Evolutionary conservation across 1,140 invertebrate species (phyloP), one percentile per base, ranked within the genome.

Genomic region (Uloborus diversus): DNA sequence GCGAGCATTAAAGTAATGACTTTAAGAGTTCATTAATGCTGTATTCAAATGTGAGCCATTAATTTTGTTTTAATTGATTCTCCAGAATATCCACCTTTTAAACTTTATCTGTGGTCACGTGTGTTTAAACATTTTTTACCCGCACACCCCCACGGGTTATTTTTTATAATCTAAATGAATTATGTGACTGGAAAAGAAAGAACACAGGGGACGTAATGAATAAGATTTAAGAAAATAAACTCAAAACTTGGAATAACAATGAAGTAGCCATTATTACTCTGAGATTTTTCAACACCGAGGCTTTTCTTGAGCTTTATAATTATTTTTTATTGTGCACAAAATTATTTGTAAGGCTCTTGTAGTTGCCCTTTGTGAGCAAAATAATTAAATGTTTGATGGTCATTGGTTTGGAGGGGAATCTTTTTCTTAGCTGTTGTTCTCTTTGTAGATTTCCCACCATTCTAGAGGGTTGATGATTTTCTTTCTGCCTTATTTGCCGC

Each of bases 341-440:
- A 47, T 70, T 70, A 70, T 61, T 73, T 47, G 61, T 23, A 13
- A 56, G 42, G 57, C 33, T 25, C 32, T 42, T n/a, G 59, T 35
- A 23, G 5, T 1, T 11, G 30, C 28, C 27, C 56, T 73, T 61
- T 59, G 32, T 61, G 13, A 23, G 13, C 14, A 35, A 61, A 73
- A 73, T 73, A 73, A 73, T 73, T 73, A 73, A 73, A 73, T n/a
- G 53, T 73, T 61, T 73, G 69, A 73, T 73, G 69, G 56, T 73
- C 56, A 61, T 73, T n/a, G n/a, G n/a, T n/a, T n/a, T n/a, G n/a
- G n/a, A n/a, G n/a, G n/a, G n/a, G n/a, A n/a, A n/a, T n/a, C n/a
- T n/a, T n/a, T n/a, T 73, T 73, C 28, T 59, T 35, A 9, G 33
- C 33, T 53, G 7, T 53, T 7, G n/a, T 20, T 14, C 49, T 20